A percentile compares a stretch with the other conserved stretches of the same genome.
Evolutionary conservation across 23 tunicate genomes (phyloP).

Genomic region (Phallusia fumigata): DNA sequence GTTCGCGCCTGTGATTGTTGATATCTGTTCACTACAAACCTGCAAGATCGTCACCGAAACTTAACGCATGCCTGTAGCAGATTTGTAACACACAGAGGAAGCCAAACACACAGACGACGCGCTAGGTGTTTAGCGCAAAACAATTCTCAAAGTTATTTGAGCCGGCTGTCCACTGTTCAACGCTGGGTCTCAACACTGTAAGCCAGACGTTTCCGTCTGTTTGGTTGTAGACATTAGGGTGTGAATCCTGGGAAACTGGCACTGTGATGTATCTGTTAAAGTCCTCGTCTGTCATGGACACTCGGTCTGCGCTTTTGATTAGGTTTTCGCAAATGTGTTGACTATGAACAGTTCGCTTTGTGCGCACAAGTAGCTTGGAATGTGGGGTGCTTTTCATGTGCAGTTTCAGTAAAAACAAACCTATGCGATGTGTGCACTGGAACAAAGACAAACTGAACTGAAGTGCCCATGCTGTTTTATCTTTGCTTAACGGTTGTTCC

Average conservation of each 20-base stretch:
- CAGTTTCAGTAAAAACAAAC: neutral
- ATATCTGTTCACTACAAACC: too few species aligned
- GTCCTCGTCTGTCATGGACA: neutral
- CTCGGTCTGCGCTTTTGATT: neutral
- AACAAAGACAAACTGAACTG: too few species aligned
- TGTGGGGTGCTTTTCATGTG: neutral
- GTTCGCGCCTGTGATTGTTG: too few species aligned
- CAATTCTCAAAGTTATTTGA: neutral
- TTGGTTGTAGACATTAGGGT: neutral
- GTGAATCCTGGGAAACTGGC: conserved; percentile 9
- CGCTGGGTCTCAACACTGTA: neutral
- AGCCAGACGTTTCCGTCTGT: neutral
- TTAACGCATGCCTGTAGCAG: too few species aligned
- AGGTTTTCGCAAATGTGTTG: neutral
- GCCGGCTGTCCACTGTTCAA: neutral
- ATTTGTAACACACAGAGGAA: too few species aligned
- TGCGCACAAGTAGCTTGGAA: neutral
- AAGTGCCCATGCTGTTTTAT: too few species aligned
- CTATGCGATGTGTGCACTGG: neutral
- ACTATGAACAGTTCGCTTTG: neutral
- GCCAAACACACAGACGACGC: too few species aligned
- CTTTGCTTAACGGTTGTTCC: too few species aligned
- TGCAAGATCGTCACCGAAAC: too few species aligned
- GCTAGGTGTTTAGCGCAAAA: neutral
- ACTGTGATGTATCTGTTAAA: conserved; percentile 5